Evolutionary conservation across 1,140 invertebrate species (phyloP).

Genomic region (Cecropterus lyciades): DNA sequence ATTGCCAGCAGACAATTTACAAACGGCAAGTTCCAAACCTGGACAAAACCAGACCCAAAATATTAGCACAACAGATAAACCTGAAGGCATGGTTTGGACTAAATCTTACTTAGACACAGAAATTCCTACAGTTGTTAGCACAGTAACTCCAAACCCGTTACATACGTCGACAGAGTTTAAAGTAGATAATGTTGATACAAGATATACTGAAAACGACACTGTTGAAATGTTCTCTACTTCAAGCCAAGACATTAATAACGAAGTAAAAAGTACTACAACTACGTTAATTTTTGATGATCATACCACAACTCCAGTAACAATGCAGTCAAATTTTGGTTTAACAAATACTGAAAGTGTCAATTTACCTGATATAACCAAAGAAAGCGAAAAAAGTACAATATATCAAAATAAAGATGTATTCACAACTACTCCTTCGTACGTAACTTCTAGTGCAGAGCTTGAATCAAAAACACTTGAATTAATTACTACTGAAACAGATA

Average conservation of each 20-base stretch:
- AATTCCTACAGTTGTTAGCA: too few relatives aligned
- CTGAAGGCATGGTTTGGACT: too few relatives aligned
- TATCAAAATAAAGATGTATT: background rate
- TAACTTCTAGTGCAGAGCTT: background rate
- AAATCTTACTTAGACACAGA: too few relatives aligned
- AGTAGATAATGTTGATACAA: background rate
- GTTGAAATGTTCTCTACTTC: background rate
- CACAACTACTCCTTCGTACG: background rate
- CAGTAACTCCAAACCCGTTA: too few relatives aligned
- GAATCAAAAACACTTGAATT: too few relatives aligned
- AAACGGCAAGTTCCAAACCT: too few relatives aligned
- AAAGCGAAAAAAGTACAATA: background rate
- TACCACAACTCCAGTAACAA: background rate
- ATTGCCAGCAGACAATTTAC: background rate
- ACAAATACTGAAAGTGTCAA: background rate
- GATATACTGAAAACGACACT: too few relatives aligned
- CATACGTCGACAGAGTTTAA: background rate
- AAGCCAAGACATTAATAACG: background rate
- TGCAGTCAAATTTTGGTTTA: slow-evolving; percentile 3
- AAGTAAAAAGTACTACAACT: background rate
- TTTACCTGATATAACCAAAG: background rate
- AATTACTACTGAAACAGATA: too few relatives aligned
- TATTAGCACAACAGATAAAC: too few relatives aligned
- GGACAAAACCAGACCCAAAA: too few relatives aligned
- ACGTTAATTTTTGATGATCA: background rate